Evolutionary conservation across 2,888 invertebrate genomes (phyloP).

Genomic region (Philonicus albiceps): DNA sequence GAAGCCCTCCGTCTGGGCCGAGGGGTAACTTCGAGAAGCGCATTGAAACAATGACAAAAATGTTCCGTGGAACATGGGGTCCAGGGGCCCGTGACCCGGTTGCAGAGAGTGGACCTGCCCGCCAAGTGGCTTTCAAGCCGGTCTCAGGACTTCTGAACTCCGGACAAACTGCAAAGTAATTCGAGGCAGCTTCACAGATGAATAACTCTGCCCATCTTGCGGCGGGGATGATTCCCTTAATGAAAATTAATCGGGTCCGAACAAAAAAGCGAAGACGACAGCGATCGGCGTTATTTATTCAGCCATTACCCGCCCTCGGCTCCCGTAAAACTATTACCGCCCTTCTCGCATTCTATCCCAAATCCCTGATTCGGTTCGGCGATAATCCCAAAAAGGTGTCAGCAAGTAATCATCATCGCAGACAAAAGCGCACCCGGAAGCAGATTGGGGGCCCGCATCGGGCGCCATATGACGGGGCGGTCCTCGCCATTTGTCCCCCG

Average conservation of each 20-base stretch:
- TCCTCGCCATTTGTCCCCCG: not conserved
- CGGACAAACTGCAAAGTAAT: not conserved
- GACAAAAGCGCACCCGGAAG: not conserved
- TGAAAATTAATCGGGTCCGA: not conserved
- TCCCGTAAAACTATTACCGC: not conserved
- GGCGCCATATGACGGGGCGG: not conserved
- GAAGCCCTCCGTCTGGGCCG: not conserved
- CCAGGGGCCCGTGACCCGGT: not conserved
- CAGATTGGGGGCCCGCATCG: not conserved
- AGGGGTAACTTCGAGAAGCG: not conserved
- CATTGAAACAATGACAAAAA: not conserved
- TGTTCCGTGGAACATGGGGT: not conserved
- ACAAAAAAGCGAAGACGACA: not conserved
- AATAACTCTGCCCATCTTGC: not conserved
- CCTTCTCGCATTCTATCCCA: not conserved
- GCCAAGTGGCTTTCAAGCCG: not conserved
- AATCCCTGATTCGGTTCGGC: not conserved
- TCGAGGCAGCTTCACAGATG: not conserved
- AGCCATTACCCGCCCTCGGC: not conserved
- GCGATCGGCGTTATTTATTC: not conserved
- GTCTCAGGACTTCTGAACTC: not conserved
- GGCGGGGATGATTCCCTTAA: not conserved
- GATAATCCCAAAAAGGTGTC: constrained; percentile 15
- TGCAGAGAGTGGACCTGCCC: not conserved
- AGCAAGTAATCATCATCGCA: constrained; percentile 2